Evolutionary conservation across 2,797 vertebrate genomes (phyloP), one percentile per base, ranked within the genome.

Genomic region (Amblyopsis hoosieri): DNA sequence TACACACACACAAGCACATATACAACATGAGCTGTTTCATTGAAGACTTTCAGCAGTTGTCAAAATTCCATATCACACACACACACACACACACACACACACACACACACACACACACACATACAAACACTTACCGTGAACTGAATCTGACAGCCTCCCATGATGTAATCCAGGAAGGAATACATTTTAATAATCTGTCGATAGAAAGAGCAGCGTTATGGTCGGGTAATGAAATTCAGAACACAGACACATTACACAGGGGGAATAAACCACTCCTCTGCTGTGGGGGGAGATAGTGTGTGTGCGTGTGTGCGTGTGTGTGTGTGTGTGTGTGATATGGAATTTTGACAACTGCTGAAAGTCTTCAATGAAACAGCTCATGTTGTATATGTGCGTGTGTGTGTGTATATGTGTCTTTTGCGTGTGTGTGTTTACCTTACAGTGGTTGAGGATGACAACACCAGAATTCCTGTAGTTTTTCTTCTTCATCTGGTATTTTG

Each of bases 111-210:
- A 14, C 13, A 54, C 3, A 63, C 12, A 45, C 61, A 62, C 57
- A 9, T 2, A 58, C 11, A 79, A 13, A 54, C 52, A 93, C 95
- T 94, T 90, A 99, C 97, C 80, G 97, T 99, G 92, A 99, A 99
- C 93, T 99, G 98, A 91, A 99, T 99, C 87, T 99, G 98, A 90
- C 98, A 99, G 86, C 98, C 98, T 65, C 97, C 98, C 98, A 99
- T 99, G 85, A 99, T 99, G 83, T 99, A 99, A 88, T 99, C 98
- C 92, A 99, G 86, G 90, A 99, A 99, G 42, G 98, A 99, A 88
- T 99, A 97, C 97, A 99, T 99, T 94, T 99, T 99, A 91, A 98
- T 98, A 80, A 98, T 95, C 98, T 99, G 92, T 56, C 78, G 69
- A 66, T 60, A 50, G 50, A 79, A 60, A 82, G 12, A 64, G 31